These are phyloP conservation scores for Peromyscus polionotus DNA, from an alignment of 2,113 vertebrate genomes.

Conservation along the genomic window DNA sequence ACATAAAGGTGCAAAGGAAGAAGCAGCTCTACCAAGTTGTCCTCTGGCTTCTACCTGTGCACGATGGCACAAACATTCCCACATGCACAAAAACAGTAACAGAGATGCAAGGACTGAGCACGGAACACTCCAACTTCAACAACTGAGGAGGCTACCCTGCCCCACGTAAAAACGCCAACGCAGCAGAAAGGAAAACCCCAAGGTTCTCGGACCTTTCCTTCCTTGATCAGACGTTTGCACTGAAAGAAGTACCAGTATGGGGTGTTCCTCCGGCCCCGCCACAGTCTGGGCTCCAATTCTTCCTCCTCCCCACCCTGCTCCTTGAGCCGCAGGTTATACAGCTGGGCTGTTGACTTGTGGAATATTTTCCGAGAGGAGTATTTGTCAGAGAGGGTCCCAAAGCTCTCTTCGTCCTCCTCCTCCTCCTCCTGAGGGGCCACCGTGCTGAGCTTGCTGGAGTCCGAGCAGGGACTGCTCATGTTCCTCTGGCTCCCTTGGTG, in stretches of 20 bases:
- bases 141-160: background rate
- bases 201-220: slow-evolving; percentile 89
- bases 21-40: background rate
- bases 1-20: background rate
- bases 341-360: slow-evolving; percentile 86
- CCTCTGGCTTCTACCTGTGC: background rate
- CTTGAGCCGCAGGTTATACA: slow-evolving; percentile 84
- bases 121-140: background rate
- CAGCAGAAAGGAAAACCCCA: background rate
- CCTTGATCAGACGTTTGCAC: slow-evolving; percentile 93
- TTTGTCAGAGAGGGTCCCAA: slow-evolving; percentile 85
- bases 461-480: background rate
- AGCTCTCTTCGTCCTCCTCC: slow-evolving; percentile 76
- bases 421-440: background rate
- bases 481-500: background rate
- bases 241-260: slow-evolving; percentile 95
- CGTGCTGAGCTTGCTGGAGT: background rate
- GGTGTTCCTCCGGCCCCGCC: slow-evolving; percentile 87
- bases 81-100: background rate
- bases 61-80: background rate
- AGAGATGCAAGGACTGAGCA: background rate
- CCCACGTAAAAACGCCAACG: background rate
- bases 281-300: slow-evolving; percentile 57
- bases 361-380: slow-evolving; percentile 89
- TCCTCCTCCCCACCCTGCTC: slow-evolving; percentile 68